These are phyloP conservation scores for Philotrypesis tridentata DNA, from an alignment of 1,140 invertebrate genomes.

Conservation along the genomic window DNA sequence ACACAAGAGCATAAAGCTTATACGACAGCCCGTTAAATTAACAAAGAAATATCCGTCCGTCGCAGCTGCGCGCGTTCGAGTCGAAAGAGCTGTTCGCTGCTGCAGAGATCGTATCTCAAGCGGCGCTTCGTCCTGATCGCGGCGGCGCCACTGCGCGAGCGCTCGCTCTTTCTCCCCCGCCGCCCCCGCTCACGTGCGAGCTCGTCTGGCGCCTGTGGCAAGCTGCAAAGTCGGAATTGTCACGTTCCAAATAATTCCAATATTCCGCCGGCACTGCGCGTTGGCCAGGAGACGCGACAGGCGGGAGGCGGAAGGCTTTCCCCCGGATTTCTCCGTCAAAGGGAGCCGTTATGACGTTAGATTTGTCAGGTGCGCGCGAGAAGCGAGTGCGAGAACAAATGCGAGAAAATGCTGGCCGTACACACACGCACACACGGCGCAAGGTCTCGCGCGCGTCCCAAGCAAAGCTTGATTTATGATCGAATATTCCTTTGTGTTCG, in stretches of 20 bases:
- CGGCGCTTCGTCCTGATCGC: too few species aligned
- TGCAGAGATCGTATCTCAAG: constrained; percentile 19
- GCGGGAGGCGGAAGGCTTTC: background rate
- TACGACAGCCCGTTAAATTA: background rate
- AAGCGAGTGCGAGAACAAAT: constrained; percentile 3
- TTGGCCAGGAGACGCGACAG: background rate
- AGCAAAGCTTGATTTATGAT: background rate
- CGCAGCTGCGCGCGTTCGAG: too few species aligned
- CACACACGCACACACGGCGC: too few species aligned
- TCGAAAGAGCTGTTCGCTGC: too few species aligned
- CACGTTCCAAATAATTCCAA: constrained; percentile 33
- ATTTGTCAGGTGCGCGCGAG: constrained; percentile 6
- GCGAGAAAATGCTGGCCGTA: background rate
- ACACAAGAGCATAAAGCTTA: background rate
- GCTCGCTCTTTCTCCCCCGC: background rate
- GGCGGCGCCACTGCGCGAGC: too few species aligned
- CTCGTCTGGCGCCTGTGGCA: background rate
- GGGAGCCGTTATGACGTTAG: constrained; percentile 1
- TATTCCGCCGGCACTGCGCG: background rate
- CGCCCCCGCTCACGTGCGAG: background rate
- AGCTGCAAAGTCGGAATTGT: constrained; percentile 26
- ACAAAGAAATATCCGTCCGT: background rate
- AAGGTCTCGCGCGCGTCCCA: background rate
- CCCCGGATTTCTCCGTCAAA: constrained; percentile 14
- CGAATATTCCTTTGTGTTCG: constrained; percentile 11